Evolutionary conservation across 2,113 vertebrate genomes (phyloP).

Genomic region (Accipiter virgatus): DNA sequence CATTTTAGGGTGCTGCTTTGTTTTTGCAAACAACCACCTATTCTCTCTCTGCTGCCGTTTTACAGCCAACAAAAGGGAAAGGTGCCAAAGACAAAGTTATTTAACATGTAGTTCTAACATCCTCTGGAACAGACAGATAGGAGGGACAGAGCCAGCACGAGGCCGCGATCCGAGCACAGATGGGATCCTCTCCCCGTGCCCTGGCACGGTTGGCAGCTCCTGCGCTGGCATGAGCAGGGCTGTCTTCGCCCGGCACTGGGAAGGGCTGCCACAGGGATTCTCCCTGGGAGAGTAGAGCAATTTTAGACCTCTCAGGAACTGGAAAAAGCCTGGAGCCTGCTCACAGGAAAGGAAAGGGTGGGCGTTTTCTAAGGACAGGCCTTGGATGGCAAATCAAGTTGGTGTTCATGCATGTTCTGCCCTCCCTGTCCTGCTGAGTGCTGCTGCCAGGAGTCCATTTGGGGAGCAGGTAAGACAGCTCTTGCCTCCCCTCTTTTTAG

Average conservation of each 20-base stretch:
- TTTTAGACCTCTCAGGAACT: background rate
- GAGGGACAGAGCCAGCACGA: background rate
- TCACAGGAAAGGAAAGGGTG: background rate
- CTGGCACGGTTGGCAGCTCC: background rate
- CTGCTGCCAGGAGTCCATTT: background rate
- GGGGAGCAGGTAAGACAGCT: background rate
- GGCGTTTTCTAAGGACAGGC: background rate
- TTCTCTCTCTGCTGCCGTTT: background rate
- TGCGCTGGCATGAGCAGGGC: fast-evolving
- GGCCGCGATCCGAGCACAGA: background rate
- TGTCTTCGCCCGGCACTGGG: fast-evolving
- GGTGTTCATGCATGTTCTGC: background rate
- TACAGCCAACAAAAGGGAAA: background rate
- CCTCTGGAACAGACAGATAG: background rate
- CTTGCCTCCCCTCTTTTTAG: background rate
- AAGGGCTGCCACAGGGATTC: background rate
- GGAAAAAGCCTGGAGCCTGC: background rate
- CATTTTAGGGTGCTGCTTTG: background rate
- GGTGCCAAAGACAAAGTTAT: background rate
- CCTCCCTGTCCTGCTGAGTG: background rate
- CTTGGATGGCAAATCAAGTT: background rate
- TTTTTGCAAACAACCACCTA: background rate
- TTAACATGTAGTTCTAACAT: background rate
- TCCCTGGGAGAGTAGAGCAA: background rate
- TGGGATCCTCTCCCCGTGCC: background rate